phyloP scores from a whole-genome alignment of 1,140 invertebrate genomes.

The Orius laevigatus region DNA sequence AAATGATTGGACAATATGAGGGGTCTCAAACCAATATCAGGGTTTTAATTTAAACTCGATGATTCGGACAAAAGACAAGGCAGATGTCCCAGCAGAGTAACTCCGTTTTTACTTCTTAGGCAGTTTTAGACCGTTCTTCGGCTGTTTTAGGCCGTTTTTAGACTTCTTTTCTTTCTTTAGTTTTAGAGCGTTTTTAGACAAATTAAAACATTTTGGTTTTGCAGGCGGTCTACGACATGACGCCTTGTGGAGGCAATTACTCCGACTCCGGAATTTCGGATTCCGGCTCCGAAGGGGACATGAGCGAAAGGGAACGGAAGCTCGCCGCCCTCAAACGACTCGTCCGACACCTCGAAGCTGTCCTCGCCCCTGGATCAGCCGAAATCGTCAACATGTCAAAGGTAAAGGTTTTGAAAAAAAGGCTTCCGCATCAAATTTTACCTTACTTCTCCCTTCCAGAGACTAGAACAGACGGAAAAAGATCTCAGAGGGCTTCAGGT shows the following conservation, averaged over 20 bases:
- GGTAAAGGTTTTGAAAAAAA: constrained; percentile 20
- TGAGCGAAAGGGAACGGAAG: constrained; percentile 52
- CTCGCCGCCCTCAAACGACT: constrained; percentile 45
- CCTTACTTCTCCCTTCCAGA: constrained; percentile 29
- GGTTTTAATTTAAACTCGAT: too few species aligned
- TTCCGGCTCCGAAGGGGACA: constrained; percentile 54
- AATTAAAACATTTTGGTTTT: too few species aligned
- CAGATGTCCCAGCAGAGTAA: too few species aligned
- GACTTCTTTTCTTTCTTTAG: too few species aligned
- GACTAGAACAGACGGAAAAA: constrained; percentile 58
- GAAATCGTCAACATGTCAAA: constrained; percentile 39
- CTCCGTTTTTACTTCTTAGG: too few species aligned
- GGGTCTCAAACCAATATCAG: too few species aligned
- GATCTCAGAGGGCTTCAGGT: constrained; percentile 59
- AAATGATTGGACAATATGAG: too few species aligned
- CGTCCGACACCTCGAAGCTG: constrained; percentile 45
- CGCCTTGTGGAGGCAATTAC: constrained; percentile 38
- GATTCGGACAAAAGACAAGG: too few species aligned
- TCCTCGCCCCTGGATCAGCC: constrained; percentile 44
- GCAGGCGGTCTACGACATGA: constrained; percentile 11
- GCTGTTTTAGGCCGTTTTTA: too few species aligned
- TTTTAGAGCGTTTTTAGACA: too few species aligned
- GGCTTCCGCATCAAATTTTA: not conserved
- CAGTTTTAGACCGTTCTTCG: too few species aligned
- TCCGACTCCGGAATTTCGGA: constrained; percentile 63